Conservation (phyloP, 2,113 vertebrate genomes). For the Sceloporus undulatus region DNA sequence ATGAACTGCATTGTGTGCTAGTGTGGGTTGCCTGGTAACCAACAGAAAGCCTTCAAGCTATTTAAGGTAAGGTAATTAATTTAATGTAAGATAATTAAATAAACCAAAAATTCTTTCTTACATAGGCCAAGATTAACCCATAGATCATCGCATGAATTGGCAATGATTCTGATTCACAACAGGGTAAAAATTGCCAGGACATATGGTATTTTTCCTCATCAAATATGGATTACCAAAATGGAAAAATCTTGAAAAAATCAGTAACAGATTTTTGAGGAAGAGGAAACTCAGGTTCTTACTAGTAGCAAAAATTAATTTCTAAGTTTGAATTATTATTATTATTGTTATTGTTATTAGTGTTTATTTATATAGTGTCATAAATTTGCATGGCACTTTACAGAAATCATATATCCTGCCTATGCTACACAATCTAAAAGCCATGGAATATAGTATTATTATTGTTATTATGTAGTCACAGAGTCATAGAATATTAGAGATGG, state of each 20-base stretch:
- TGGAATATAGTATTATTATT: too few species aligned
- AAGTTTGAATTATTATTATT: too few species aligned
- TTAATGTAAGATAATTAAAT: conserved; percentile 5
- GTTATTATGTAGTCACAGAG: background rate
- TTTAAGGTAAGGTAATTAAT: conserved; percentile 11
- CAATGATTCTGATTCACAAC: background rate
- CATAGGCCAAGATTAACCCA: background rate
- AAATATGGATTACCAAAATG: background rate
- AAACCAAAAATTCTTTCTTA: background rate
- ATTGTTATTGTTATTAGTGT: too few species aligned
- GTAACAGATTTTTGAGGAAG: background rate
- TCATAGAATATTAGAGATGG: too few species aligned
- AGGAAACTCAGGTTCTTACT: background rate
- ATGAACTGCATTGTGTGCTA: conserved; percentile 8
- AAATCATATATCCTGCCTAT: too few species aligned
- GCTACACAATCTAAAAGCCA: too few species aligned
- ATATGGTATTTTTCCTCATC: background rate
- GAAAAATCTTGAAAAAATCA: too few species aligned
- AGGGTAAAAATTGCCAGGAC: background rate
- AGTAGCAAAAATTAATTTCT: background rate
- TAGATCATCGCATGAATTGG: background rate
- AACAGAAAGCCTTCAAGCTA: conserved; percentile 10
- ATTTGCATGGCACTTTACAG: too few species aligned
- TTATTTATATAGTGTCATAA: too few species aligned
- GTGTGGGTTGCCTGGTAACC: background rate